Base-by-base conservation (phyloP, 2,113 vertebrate species). In the Baryphthengus martii region DNA sequence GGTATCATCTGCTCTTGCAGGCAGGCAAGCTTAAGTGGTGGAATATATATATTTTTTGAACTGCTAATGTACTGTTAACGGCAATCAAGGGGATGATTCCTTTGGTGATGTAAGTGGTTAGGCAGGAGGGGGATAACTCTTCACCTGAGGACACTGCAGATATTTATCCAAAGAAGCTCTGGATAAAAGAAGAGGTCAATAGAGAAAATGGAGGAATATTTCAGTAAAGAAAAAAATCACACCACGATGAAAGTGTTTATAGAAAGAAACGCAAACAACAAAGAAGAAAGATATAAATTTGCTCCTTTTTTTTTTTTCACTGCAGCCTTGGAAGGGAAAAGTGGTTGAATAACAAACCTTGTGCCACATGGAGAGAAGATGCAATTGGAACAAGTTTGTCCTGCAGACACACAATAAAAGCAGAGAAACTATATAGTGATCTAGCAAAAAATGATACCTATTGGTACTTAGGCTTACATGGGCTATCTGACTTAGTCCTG, bases 1-100 rank as follows among this genome's bases (percentile, higher is more conserved):
- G 84, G 67, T 85, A 96, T 95, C 91, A 82, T 92, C 85, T 96
- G 95, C 78, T 83, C 35, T 75, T 89, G 13, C 62, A 52, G 83
- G n/a, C 85, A 90, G 15, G 1, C 55, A 58, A 65, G 66, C 56
- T 73, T 76, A 84, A 92, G 62, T 89, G 76, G 62, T 56, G 26
- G 58, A 53, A 86, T 75, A 2, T 77, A 40, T 86, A 15, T 72
- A 3, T 80, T 29, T 74, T 55, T 85, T n/a, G n/a, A 68, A 85
- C 26, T 79, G 85, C 88, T 97, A 49, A 87, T 89, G 88, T 52
- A n/a, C 78, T 82, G 35, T 50, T 83, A 52, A 58, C n/a, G 45
- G 79, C 68, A 93, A 39, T 86, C 61, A 84, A 47, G 56, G 68
- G 26, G 35, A 53, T 84, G 52, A 59, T 71, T 90, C 39, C 65